Conservation (phyloP, 2,797 vertebrate species). For the Trematomus bernacchii region DNA sequence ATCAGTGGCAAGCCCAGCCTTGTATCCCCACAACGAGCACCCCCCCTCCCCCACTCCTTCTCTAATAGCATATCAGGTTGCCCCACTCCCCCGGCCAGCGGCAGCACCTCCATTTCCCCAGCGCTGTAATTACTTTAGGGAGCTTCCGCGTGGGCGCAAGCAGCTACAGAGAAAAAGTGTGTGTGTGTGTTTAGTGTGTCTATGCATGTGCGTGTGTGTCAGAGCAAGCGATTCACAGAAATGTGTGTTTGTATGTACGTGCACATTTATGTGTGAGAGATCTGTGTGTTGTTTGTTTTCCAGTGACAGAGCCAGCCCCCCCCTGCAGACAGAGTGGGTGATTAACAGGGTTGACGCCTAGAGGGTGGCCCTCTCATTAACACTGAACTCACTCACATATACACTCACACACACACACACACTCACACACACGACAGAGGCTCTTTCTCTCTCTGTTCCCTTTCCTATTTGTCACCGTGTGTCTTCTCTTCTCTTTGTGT, state of each 20-base stretch:
- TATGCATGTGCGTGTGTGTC: slow-evolving; percentile 20
- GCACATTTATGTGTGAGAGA: slow-evolving; percentile 36
- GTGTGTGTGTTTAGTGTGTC: slow-evolving; percentile 22
- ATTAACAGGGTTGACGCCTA: slow-evolving; percentile 84
- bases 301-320: slow-evolving; percentile 79
- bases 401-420: slow-evolving; percentile 31
- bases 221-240: slow-evolving; percentile 14
- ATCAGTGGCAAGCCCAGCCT: slow-evolving; percentile 68
- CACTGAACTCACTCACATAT: slow-evolving; percentile 61
- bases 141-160: slow-evolving; percentile 67
- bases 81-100: slow-evolving; percentile 71
- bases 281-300: slow-evolving; percentile 78
- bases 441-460: slow-evolving; percentile 40
- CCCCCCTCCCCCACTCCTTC: slow-evolving; percentile 31
- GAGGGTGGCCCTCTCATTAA: slow-evolving; percentile 84
- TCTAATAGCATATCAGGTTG: slow-evolving; percentile 87
- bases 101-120: slow-evolving; percentile 82
- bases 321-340: slow-evolving; percentile 83
- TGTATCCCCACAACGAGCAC: slow-evolving; percentile 61
- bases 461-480: slow-evolving; percentile 29
- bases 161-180: slow-evolving; percentile 53
- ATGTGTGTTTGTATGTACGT: neutral
- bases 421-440: slow-evolving; percentile 24
- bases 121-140: slow-evolving; percentile 86
- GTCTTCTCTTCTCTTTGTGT: slow-evolving; percentile 22